Evolutionary conservation across 2,797 vertebrate species (phyloP), one percentile per base, ranked within the genome.

Genomic region (Otus scops): DNA sequence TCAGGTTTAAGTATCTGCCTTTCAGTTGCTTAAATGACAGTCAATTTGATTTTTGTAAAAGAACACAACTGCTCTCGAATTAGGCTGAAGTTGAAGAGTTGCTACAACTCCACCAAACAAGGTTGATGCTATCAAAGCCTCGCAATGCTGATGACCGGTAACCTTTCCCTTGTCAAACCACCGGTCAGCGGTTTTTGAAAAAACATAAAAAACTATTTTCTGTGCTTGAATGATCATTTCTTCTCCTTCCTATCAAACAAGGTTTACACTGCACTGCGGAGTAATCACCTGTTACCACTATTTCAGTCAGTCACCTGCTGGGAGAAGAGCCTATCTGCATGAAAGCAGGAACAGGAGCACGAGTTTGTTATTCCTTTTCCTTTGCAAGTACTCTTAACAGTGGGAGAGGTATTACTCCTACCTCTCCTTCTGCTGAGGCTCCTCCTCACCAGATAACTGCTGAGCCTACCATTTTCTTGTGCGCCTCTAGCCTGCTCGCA

Each of bases 11-110:
- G 38, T 70, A 88, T 86, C 67, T 78, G 67, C 60, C 79, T 95
- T 92, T 88, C 88, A 78, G 71, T 67, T 88, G 71, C 70, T 64
- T 95, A 92, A 96, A 88, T 60, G 91, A 90, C 71, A 95, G 45
- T 26, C 84, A 89, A 90, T 89, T 80, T 69, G 67, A 60, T 78
- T 89, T 87, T 76, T 69, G 83, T 60, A 54, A 50, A 88, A n/a
- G 38, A 93, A 59, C 11, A 60, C 56, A 87, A 81, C 53, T 28
- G 45, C 39, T 94, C 50, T 65, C 6, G 2, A 88, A 71, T 69
- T 28, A 78, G 67, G 50, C 64, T 45, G 30, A 63, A 76, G 30
- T 4, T 1, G 1, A 45, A 51, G 76, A 86, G 76, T 38, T 65
- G 15, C 63, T 34, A 34, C 17, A 81, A 81, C 34, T 79, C 57